Conservation (phyloP, 2,888 invertebrate genomes). For the Perizoma affinitatum region DNA sequence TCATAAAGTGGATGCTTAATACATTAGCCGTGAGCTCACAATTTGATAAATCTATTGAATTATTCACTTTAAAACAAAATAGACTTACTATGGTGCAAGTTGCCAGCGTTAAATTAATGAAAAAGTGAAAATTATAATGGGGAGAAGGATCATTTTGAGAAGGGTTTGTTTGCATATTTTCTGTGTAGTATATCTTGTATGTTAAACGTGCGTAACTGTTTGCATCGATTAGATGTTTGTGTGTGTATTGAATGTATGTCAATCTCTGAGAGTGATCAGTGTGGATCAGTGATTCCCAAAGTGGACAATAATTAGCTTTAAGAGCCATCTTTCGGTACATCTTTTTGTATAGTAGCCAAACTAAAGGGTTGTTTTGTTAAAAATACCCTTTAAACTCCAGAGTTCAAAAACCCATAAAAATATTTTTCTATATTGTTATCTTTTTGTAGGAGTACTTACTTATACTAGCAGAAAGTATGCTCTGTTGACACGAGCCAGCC, state of each 20-base stretch:
- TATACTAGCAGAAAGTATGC: no score
- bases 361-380: no score
- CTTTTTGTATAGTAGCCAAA: no score
- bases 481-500: no score
- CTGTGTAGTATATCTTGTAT: constrained; percentile 46
- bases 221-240: constrained; percentile 6
- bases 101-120: constrained; percentile 73
- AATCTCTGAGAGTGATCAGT: constrained; percentile 13
- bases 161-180: constrained; percentile 83
- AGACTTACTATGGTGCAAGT: constrained; percentile 76
- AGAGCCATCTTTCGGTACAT: constrained; percentile 5
- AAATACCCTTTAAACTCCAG: no score
- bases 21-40: constrained; percentile 33
- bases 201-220: constrained; percentile 30
- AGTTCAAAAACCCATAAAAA: no score
- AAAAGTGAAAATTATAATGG: constrained; percentile 62
- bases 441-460: no score
- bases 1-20: constrained; percentile 6
- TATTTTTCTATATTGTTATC: no score
- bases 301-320: background rate
- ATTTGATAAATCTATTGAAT: constrained; percentile 34
- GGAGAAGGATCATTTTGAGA: constrained; percentile 63
- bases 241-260: constrained; percentile 32
- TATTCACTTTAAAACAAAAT: constrained; percentile 54
- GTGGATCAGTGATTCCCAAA: constrained; percentile 24